Percentiles rank a stretch among this genome's conserved stretches.
These are phyloP conservation scores for Nasonia longicornis DNA, from an alignment of 1,140 invertebrate species.

Conservation along the genomic window DNA sequence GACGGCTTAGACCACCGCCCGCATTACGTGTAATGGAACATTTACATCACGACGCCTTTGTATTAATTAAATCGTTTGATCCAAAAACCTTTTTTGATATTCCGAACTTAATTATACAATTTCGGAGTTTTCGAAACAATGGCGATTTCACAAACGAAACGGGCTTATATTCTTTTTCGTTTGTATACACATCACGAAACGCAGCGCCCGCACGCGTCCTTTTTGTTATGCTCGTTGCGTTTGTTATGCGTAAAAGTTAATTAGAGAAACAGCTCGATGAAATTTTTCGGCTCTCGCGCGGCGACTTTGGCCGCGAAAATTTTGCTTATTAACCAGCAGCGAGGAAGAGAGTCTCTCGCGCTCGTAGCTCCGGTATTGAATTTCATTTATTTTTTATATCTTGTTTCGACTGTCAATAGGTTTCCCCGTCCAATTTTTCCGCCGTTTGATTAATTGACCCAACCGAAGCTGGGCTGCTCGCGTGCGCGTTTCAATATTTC, in stretches of 20 bases:
- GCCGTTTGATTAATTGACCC: constrained; percentile 60
- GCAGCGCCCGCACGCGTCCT: not conserved
- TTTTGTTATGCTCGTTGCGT: not conserved
- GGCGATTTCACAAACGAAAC: not conserved
- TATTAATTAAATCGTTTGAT: constrained; percentile 10
- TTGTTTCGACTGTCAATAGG: constrained; percentile 58
- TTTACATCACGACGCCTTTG: not conserved
- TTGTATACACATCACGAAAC: too few species aligned
- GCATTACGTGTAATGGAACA: too few species aligned
- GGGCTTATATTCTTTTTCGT: not conserved
- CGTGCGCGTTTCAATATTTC: constrained; percentile 37
- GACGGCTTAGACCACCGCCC: not conserved
- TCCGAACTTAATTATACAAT: too few species aligned
- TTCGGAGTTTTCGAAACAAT: not conserved
- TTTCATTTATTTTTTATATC: constrained; percentile 62
- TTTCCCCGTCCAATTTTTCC: constrained; percentile 62
- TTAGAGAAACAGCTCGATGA: constrained; percentile 28
- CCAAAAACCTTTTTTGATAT: not conserved
- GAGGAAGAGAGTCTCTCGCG: not conserved
- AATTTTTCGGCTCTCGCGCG: constrained; percentile 19
- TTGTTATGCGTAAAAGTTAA: constrained; percentile 17
- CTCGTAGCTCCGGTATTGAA: constrained; percentile 50
- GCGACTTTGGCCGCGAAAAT: constrained; percentile 51
- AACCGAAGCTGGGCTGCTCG: not conserved
- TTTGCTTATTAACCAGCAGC: constrained; percentile 57